phyloP scores from a whole-genome alignment of 2,113 vertebrate genomes.

The Halcyon senegalensis region DNA sequence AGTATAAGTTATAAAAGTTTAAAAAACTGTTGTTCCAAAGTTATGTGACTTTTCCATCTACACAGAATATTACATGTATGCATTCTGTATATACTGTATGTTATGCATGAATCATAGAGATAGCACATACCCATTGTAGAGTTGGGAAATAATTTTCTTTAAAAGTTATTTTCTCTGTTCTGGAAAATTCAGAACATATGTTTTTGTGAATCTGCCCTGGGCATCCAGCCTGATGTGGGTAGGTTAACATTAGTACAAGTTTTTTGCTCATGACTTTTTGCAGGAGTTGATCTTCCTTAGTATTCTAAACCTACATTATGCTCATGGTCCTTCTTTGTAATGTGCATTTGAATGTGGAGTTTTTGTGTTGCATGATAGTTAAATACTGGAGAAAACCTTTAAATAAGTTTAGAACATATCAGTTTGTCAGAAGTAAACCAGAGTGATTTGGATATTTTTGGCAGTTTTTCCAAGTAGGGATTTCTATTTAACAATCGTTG shows the following conservation, averaged over 20 bases:
- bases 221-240: conserved; percentile 4
- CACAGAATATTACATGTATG: background rate
- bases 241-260: background rate
- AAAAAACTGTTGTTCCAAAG: background rate
- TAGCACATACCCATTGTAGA: background rate
- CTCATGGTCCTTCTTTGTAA: background rate
- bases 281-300: background rate
- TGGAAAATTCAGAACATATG: background rate
- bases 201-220: conserved; percentile 21
- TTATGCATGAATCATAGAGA: background rate
- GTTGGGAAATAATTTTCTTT: background rate
- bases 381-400: background rate
- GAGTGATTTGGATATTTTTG: background rate
- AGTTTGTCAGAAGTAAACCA: background rate
- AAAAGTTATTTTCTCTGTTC: background rate
- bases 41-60: background rate
- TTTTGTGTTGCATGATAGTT: background rate
- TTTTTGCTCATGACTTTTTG: conserved; percentile 28
- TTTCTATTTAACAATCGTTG: background rate
- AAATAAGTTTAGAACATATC: background rate
- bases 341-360: background rate
- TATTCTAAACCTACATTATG: background rate
- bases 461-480: background rate
- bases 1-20: background rate
- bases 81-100: background rate